Evolutionary conservation across 2,113 vertebrate genomes (phyloP).

Genomic region (Melanerpes aurifrons): DNA sequence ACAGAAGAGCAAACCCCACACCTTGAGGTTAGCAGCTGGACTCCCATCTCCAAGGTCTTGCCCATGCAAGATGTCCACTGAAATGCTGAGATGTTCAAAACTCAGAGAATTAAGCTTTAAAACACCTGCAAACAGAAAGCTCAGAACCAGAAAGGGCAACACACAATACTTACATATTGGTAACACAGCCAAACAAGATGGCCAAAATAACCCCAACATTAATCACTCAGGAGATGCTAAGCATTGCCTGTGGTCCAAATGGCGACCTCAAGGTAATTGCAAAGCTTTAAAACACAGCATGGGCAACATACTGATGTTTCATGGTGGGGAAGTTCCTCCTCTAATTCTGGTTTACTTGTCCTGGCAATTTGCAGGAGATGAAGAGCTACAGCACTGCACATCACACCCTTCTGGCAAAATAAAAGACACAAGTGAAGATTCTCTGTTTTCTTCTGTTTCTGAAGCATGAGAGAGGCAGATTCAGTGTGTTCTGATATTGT

Average conservation of each 20-base stretch:
- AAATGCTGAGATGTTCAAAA: neutral
- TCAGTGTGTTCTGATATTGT: accelerated
- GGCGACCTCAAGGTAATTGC: neutral
- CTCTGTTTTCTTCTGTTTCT: neutral
- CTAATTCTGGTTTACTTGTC: neutral
- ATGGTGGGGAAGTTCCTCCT: too few species aligned
- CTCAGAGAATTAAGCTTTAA: neutral
- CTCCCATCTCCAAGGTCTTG: too few species aligned
- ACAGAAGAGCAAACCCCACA: slow-evolving; percentile 50
- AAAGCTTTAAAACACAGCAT: neutral
- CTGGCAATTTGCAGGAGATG: too few species aligned
- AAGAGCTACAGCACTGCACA: accelerated
- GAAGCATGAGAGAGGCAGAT: neutral
- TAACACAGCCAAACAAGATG: neutral
- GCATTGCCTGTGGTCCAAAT: accelerated
- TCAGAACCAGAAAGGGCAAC: neutral
- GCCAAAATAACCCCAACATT: neutral
- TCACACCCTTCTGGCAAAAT: too few species aligned
- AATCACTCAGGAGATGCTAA: neutral
- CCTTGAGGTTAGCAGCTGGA: too few species aligned
- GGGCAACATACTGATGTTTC: neutral
- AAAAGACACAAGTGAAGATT: neutral
- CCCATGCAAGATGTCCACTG: neutral
- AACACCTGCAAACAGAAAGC: neutral
- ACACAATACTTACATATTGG: neutral